These are phyloP conservation scores for Symphodus melops DNA, from an alignment of 2,113 vertebrate species.

Conservation along the genomic window DNA sequence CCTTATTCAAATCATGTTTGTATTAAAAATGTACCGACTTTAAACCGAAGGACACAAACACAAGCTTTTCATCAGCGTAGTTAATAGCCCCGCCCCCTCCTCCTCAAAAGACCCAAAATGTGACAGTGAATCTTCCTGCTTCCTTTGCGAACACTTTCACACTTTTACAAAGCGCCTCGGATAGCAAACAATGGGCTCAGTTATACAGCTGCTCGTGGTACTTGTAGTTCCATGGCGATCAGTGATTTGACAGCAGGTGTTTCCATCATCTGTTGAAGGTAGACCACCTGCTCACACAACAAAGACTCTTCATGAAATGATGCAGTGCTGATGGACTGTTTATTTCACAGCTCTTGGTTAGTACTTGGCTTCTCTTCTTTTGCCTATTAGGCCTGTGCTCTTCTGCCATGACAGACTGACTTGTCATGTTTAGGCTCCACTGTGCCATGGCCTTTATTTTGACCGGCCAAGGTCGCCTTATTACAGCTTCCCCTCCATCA, in stretches of 20 bases:
- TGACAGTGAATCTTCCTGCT: neutral
- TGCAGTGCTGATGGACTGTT: constrained; percentile 12
- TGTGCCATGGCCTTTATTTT: constrained; percentile 60
- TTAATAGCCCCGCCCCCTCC: no score
- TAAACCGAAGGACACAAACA: no score
- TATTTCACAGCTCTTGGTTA: constrained; percentile 24
- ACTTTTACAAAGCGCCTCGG: constrained; percentile 5
- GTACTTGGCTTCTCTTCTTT: constrained; percentile 1
- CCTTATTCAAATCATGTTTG: neutral
- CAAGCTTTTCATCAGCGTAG: constrained; percentile 2
- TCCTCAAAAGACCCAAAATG: neutral
- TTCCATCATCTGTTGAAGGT: constrained; percentile 42
- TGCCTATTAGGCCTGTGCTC: constrained; percentile 2
- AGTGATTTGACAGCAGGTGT: constrained; percentile 52
- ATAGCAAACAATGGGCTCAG: constrained; percentile 13
- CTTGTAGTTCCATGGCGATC: constrained; percentile 21
- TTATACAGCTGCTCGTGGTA: constrained; percentile 28
- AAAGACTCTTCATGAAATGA: constrained; percentile 15
- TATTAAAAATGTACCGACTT: no score
- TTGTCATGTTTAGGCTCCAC: constrained; percentile 58
- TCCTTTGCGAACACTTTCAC: neutral
- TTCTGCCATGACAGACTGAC: constrained; percentile 38
- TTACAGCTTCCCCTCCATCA: constrained; percentile 44
- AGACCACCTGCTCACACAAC: constrained; percentile 54
- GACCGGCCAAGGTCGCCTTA: constrained; percentile 51